Base-by-base conservation (phyloP, 2,113 vertebrate species). In the Chamaetylas fuelleborni region DNA sequence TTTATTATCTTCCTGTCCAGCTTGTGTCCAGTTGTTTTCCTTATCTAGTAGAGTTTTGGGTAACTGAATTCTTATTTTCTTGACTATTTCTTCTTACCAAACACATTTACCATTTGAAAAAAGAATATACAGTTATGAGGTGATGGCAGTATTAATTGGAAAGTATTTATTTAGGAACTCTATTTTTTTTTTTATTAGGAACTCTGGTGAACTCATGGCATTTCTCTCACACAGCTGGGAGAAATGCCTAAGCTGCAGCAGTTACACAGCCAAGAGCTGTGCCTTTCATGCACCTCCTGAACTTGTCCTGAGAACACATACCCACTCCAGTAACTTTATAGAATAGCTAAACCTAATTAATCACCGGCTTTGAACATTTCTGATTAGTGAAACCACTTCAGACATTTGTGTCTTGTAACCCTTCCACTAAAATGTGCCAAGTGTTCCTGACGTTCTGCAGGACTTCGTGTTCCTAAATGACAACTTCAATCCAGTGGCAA, bases 181-280 rank as follows among this genome's bases (percentile, higher is more conserved):
- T 23, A 3, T 11, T 18, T 60, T 28, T 60, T 28, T 78, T 67
- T 65, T 60, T 1, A 14, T 65, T 38, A 61, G 14, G 6, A 86
- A 45, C 14, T 70, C 38, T 29, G 40, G 14, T 60, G 48, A 81
- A 36, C 12, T 60, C 0, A 0, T 8, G 11, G 25, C n/a, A 22
- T 22, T 73, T 57, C 34, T 74, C 73, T 64, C 23, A 38, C 20
- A 50, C 2, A 69, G 18, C 0, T 82, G 25, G 54, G 66, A 84
- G 47, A 70, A 69, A 66, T 5, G 29, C 25, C 36, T 45, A 29
- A 73, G 33, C 67, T 40, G 28, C 24, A 86, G 70, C 53, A 83
- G 54, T 33, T 48, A 64, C 62, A 57, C 2, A 83, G 40, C 2
- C 51, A 51, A 9, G 2, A 81, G 45, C 9, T 40, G 6, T 45